phyloP scores from a whole-genome alignment of 2,888 invertebrate species.

The Napeogenes inachia region DNA sequence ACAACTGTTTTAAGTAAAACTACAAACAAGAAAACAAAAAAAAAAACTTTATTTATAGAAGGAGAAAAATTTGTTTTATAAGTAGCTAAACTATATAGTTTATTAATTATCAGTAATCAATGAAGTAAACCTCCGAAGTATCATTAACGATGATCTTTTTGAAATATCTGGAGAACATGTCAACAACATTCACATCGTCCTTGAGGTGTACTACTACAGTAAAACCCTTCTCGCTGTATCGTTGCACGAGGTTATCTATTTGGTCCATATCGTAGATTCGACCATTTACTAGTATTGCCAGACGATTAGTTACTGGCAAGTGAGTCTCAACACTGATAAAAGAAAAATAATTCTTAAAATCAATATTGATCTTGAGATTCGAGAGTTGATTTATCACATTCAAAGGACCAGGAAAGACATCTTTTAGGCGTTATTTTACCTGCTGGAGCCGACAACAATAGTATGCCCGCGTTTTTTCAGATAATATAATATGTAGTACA shows the following conservation, averaged over 20 bases:
- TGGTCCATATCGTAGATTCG: conserved; percentile 54
- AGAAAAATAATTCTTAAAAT: background rate
- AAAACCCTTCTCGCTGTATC: conserved; percentile 54
- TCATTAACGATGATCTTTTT: conserved; percentile 51
- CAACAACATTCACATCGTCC: conserved; percentile 46
- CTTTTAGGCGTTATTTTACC: conserved; percentile 35
- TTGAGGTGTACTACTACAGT: conserved; percentile 64
- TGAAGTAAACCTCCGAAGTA: conserved; percentile 43
- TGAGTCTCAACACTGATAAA: conserved; percentile 54
- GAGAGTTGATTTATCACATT: no score
- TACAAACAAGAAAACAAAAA: no score
- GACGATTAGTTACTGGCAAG: conserved; percentile 53
- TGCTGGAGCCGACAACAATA: conserved; percentile 50
- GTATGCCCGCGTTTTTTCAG: conserved; percentile 56
- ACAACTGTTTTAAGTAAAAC: no score
- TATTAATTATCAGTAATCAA: background rate
- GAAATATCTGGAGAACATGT: conserved; percentile 51
- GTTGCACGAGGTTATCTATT: conserved; percentile 49
- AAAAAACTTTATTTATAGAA: no score
- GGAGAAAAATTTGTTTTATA: no score
- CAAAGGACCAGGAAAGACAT: background rate
- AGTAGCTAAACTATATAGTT: background rate
- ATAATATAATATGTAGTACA: conserved; percentile 54
- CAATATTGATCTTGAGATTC: background rate
- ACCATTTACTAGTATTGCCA: conserved; percentile 58